A percentile compares a stretch with the other conserved stretches of the same genome.
These are phyloP conservation scores for Umimayanthus kanabou DNA, from an alignment of 92 coral and sea anemone genomes.

Conservation along the genomic window DNA sequence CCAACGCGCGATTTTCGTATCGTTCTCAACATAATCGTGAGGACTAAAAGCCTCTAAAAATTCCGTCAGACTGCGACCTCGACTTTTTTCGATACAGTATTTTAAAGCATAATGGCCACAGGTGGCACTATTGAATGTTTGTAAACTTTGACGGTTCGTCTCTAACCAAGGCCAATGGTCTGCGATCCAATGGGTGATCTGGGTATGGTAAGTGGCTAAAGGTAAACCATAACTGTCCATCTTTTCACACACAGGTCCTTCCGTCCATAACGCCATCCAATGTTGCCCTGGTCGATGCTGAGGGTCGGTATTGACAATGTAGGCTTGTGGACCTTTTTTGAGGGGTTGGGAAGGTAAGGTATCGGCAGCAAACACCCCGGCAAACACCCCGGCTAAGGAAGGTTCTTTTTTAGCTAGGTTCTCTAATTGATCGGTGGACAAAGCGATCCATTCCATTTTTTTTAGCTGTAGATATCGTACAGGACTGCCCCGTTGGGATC, in stretches of 20 bases:
- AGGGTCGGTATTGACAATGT: constrained; percentile 17
- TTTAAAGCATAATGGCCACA: constrained; percentile 18
- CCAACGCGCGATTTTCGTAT: not conserved
- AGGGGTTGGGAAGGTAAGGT: not conserved
- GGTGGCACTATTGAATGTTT: constrained; percentile 19
- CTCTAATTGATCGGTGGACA: not conserved
- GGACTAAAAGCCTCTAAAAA: not conserved
- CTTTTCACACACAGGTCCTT: not conserved
- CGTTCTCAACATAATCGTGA: not conserved
- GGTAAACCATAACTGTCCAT: constrained; percentile 36
- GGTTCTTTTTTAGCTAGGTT: not conserved
- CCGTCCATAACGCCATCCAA: constrained; percentile 28
- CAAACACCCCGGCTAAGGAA: not conserved
- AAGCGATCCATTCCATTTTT: not conserved
- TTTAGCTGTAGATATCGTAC: no score
- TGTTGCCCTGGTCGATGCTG: not conserved
- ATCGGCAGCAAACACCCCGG: not conserved
- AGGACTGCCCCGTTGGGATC: no score
- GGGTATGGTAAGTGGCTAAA: not conserved
- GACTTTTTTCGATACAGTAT: not conserved
- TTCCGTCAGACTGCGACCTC: not conserved
- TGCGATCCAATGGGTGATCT: not conserved
- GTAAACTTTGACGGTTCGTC: constrained; percentile 1
- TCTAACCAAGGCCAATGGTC: not conserved
- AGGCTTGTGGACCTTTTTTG: not conserved